A percentile compares a stretch with the other conserved stretches of the same genome.
phyloP scores from a whole-genome alignment of 2,113 vertebrate genomes.

The Festucalex cinctus region DNA sequence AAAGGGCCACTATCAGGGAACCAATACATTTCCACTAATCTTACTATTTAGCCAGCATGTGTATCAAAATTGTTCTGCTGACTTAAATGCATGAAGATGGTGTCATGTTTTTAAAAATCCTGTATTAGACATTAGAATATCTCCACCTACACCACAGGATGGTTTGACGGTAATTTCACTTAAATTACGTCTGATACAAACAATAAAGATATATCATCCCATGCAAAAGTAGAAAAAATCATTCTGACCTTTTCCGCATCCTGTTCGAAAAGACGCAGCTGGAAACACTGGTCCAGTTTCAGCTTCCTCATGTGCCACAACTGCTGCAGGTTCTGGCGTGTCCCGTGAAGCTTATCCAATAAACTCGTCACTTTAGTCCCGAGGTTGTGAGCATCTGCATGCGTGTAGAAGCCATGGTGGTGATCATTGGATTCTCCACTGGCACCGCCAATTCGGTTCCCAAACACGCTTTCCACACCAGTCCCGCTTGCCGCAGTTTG shows the following conservation, averaged over 20 bases:
- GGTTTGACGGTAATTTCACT: neutral
- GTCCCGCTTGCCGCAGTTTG: slow-evolving; percentile 47
- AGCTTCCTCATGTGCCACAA: slow-evolving; percentile 96
- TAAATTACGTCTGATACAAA: neutral
- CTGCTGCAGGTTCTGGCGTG: slow-evolving; percentile 95
- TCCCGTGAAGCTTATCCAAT: slow-evolving; percentile 91
- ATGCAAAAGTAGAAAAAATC: neutral
- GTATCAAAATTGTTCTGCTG: slow-evolving; percentile 24
- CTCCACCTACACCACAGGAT: neutral
- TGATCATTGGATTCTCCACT: slow-evolving; percentile 79
- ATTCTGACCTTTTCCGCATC: slow-evolving; percentile 92
- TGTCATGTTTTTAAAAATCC: slow-evolving; percentile 19
- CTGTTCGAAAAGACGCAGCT: slow-evolving; percentile 95
- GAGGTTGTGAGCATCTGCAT: slow-evolving; percentile 85
- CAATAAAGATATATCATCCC: neutral
- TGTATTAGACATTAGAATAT: neutral
- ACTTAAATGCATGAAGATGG: slow-evolving; percentile 23
- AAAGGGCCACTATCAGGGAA: neutral
- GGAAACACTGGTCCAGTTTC: slow-evolving; percentile 98
- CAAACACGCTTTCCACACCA: slow-evolving; percentile 40
- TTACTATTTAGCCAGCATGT: slow-evolving; percentile 12
- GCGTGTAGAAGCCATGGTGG: slow-evolving; percentile 67
- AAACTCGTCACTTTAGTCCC: slow-evolving; percentile 87
- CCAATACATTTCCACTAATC: neutral
- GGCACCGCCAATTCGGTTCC: slow-evolving; percentile 46